Conservation (phyloP, 2,113 vertebrate genomes). For the Apaloderma vittatum region DNA sequence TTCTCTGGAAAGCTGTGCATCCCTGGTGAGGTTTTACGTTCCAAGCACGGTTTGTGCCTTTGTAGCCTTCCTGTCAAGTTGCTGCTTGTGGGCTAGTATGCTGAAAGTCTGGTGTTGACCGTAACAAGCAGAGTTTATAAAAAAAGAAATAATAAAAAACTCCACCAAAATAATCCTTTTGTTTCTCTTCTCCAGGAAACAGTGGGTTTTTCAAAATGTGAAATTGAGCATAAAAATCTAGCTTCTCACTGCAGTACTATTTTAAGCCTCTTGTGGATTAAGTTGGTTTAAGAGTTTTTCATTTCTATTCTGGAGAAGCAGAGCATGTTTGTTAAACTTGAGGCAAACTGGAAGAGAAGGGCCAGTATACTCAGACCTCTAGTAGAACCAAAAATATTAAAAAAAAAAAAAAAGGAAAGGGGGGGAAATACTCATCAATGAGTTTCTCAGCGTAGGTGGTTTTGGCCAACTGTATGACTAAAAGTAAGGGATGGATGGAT, state of each 20-base stretch:
- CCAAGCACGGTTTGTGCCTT: not conserved
- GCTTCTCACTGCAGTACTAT: not conserved
- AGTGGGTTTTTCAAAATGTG: not conserved
- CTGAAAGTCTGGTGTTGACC: not conserved
- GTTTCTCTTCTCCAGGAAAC: not conserved
- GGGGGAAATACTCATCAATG: rapidly evolving
- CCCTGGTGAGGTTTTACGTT: not conserved
- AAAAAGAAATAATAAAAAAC: not conserved
- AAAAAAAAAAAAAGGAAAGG: too few relatives aligned
- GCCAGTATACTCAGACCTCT: not conserved
- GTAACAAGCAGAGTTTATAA: not conserved
- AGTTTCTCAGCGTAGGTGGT: not conserved
- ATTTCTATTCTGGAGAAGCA: not conserved
- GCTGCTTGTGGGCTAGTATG: not conserved
- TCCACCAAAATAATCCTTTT: not conserved
- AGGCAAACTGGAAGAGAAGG: not conserved
- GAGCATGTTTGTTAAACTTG: not conserved
- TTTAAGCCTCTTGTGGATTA: not conserved
- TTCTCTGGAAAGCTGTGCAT: not conserved
- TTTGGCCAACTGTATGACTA: not conserved
- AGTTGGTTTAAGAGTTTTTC: not conserved
- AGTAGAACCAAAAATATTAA: not conserved
- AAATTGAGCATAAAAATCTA: not conserved
- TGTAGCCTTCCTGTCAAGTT: not conserved
- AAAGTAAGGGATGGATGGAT: not conserved